Evolutionary conservation across 53 echinoderm and acorn worm species (phyloP).

Genomic region (Glandiceps talaboti): DNA sequence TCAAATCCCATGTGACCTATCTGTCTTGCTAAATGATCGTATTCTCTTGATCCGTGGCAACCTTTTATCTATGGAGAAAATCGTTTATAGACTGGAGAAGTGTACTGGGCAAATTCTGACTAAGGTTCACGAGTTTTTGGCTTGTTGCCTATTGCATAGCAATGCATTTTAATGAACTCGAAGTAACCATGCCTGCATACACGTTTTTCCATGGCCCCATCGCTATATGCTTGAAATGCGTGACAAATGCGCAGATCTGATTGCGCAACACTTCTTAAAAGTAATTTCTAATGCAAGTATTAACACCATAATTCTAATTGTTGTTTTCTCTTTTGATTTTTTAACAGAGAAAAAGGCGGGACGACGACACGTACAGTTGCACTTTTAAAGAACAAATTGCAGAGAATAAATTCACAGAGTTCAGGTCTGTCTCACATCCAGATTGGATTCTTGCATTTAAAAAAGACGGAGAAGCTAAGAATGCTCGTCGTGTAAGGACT

Average conservation of each 20-base stretch:
- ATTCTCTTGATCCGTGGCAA: not conserved
- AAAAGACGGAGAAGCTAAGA: conserved; percentile 28
- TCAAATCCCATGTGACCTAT: not conserved
- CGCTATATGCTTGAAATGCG: too few species aligned
- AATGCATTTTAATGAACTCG: too few species aligned
- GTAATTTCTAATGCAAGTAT: too few species aligned
- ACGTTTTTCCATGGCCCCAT: too few species aligned
- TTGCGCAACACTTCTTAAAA: too few species aligned
- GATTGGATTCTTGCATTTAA: conserved; percentile 53
- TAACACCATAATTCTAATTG: too few species aligned
- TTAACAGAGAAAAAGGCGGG: not conserved
- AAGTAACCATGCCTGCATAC: too few species aligned
- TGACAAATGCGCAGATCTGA: too few species aligned
- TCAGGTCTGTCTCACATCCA: conserved; percentile 26
- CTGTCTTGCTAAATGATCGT: not conserved
- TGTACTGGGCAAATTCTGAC: too few species aligned
- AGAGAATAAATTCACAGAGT: conserved; percentile 21
- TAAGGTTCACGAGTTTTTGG: too few species aligned
- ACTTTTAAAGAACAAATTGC: conserved; percentile 29
- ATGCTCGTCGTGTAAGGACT: conserved; percentile 21
- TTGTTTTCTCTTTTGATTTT: too few species aligned
- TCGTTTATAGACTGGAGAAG: not conserved
- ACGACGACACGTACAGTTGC: conserved; percentile 1
- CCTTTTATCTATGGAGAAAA: not conserved
- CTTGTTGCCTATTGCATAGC: too few species aligned